Conservation (phyloP, 2,113 vertebrate species). For the Acrocephalus kingi region DNA sequence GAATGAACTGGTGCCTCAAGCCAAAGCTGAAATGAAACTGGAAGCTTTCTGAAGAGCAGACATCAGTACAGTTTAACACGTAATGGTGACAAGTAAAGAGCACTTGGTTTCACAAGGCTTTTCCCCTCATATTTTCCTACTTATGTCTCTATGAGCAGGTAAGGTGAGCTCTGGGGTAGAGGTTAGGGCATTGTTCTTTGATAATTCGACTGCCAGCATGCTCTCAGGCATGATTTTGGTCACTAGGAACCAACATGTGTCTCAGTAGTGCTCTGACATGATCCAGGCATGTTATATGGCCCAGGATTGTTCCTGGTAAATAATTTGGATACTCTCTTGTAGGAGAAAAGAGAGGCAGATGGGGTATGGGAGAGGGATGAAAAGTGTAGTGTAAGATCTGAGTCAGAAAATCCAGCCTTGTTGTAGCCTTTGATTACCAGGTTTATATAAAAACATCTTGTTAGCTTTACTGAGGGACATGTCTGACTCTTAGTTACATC, state of each 20-base stretch:
- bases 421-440: not conserved
- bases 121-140: not conserved
- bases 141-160: not conserved
- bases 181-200: not conserved
- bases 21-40: not conserved
- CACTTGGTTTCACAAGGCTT: not conserved
- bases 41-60: not conserved
- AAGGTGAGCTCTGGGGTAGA: not conserved
- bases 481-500: not conserved
- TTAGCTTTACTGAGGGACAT: not conserved
- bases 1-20: not conserved
- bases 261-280: not conserved
- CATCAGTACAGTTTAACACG: not conserved
- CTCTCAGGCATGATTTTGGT: not conserved
- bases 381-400: not conserved
- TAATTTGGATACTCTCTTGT: not conserved
- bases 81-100: not conserved
- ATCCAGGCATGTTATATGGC: not conserved
- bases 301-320: not conserved
- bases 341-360: not conserved
- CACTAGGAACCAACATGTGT: fast-evolving
- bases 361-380: not conserved
- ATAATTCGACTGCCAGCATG: not conserved
- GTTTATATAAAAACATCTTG: not conserved
- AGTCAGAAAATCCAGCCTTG: not conserved